phyloP scores from a whole-genome alignment of 2,113 vertebrate genomes.

The Odontesthes bonariensis region DNA sequence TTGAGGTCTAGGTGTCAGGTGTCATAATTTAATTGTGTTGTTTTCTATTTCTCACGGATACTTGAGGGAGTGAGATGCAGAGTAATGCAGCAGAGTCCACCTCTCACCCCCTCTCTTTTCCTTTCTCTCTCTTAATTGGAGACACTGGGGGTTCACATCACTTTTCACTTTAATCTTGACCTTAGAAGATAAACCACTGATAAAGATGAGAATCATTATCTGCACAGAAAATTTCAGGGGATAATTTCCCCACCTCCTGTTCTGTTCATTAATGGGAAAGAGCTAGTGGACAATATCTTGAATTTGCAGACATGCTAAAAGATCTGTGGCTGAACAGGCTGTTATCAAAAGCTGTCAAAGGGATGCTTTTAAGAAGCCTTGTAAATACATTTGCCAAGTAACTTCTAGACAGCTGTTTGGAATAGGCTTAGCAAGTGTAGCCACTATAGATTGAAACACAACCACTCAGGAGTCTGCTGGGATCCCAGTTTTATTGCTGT shows the following conservation, averaged over 20 bases:
- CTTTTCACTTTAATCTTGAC: conserved; percentile 86
- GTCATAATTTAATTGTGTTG: conserved; percentile 88
- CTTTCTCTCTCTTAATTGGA: conserved; percentile 78
- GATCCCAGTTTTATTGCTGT: conserved; percentile 2
- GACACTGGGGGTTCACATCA: conserved; percentile 83
- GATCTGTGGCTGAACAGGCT: conserved; percentile 58
- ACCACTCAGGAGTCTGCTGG: conserved; percentile 11
- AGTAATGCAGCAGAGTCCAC: conserved; percentile 72
- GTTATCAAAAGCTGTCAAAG: conserved; percentile 50
- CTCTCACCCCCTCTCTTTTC: conserved; percentile 36
- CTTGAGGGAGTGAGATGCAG: conserved; percentile 73
- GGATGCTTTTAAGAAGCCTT: conserved; percentile 28
- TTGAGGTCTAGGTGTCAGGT: conserved; percentile 85
- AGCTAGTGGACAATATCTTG: conserved; percentile 72
- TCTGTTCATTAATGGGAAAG: conserved; percentile 77
- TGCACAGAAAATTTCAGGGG: conserved; percentile 79
- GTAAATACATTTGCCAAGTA: conserved; percentile 51
- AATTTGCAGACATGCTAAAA: conserved; percentile 71
- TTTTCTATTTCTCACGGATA: conserved; percentile 82
- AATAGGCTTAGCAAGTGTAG: conserved; percentile 44
- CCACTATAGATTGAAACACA: conserved; percentile 24
- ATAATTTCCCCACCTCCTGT: conserved; percentile 76
- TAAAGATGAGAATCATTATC: conserved; percentile 84
- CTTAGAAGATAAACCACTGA: conserved; percentile 85
- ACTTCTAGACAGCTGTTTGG: conserved; percentile 49